phyloP scores from a whole-genome alignment of 2,113 vertebrate species.

The Mus musculus region DNA sequence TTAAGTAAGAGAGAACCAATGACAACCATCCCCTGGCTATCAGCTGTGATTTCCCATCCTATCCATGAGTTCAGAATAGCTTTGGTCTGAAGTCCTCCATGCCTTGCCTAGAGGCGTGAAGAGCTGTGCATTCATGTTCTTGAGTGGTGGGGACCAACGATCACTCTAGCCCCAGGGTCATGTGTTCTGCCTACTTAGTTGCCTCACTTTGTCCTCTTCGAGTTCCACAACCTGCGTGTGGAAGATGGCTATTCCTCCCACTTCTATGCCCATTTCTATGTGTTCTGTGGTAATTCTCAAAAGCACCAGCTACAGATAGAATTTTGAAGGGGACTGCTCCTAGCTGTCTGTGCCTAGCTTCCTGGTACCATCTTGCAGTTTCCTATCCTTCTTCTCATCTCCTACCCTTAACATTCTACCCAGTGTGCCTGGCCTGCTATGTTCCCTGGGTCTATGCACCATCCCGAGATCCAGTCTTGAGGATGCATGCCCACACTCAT shows the following conservation, averaged over 20 bases:
- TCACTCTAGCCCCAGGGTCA: not conserved
- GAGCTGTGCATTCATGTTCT: not conserved
- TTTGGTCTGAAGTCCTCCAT: not conserved
- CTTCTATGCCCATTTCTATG: not conserved
- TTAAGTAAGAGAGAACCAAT: not conserved
- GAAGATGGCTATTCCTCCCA: not conserved
- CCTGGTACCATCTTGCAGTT: not conserved
- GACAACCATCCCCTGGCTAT: not conserved
- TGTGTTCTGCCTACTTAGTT: not conserved
- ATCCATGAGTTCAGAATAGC: not conserved
- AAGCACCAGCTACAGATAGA: not conserved
- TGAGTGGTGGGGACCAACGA: too few species aligned
- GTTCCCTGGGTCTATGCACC: not conserved
- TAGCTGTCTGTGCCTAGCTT: not conserved
- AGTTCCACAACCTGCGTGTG: not conserved
- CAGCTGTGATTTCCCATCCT: not conserved
- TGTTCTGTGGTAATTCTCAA: not conserved
- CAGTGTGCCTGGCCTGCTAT: too few species aligned
- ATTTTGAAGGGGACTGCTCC: not conserved
- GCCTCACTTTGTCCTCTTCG: not conserved
- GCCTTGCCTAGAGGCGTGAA: not conserved
- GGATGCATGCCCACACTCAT: not conserved
- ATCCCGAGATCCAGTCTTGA: not conserved
- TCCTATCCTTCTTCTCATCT: not conserved
- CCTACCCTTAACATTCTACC: not conserved